Conservation (phyloP, 2,888 invertebrate genomes). For the Hedychridium roseum region DNA sequence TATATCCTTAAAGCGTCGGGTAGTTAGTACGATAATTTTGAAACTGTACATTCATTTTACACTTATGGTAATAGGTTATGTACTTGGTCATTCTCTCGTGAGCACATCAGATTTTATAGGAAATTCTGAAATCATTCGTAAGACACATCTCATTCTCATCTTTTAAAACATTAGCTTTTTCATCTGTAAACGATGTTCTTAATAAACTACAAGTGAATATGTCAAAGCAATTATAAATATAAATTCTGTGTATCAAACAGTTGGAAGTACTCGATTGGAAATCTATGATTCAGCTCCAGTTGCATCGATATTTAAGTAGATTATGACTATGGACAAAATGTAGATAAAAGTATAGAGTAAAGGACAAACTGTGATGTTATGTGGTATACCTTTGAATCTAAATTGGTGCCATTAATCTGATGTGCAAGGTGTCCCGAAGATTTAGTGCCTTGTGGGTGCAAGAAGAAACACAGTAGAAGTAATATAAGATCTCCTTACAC, state of each 20-base stretch:
- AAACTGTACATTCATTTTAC: too few species aligned
- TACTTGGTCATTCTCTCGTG: too few species aligned
- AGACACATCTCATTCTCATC: too few species aligned
- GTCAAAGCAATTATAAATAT: neutral
- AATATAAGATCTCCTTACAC: slow-evolving; percentile 24
- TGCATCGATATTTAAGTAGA: slow-evolving; percentile 9
- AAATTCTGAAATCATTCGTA: too few species aligned
- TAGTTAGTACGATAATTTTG: too few species aligned
- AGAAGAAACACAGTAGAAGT: slow-evolving; percentile 20
- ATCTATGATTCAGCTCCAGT: slow-evolving; percentile 5
- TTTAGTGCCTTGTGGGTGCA: slow-evolving; percentile 15
- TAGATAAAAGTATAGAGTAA: slow-evolving; percentile 14
- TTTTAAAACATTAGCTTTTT: too few species aligned
- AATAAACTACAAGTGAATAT: too few species aligned
- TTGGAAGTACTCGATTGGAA: neutral
- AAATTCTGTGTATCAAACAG: slow-evolving; percentile 3
- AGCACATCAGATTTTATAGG: too few species aligned
- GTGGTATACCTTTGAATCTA: slow-evolving; percentile 31
- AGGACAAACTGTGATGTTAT: slow-evolving; percentile 35
- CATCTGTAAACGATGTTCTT: too few species aligned
- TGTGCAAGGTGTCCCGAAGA: slow-evolving; percentile 24
- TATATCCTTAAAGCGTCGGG: too few species aligned
- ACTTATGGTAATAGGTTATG: too few species aligned
- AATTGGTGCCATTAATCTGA: slow-evolving; percentile 36
- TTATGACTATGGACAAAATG: slow-evolving; percentile 19